A percentile compares a stretch with the other conserved stretches of the same genome.
Conservation (phyloP, 2,888 invertebrate genomes). For the Trichacis sp. region DNA sequence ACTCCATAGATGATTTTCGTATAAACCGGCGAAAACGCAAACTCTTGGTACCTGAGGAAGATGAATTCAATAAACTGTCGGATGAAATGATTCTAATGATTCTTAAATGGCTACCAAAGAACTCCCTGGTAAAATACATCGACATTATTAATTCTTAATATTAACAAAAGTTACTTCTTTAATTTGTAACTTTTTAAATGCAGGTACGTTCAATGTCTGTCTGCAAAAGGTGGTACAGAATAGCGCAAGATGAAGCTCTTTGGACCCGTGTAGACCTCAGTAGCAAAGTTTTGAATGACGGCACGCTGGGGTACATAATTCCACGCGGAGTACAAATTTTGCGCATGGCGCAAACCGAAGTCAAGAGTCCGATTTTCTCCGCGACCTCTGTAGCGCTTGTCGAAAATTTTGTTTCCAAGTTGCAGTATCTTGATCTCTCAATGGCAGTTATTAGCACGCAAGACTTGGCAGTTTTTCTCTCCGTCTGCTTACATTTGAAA, state of each 20-base stretch:
- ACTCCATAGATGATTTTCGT: conserved; percentile 29
- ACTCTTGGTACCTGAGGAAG: conserved; percentile 69
- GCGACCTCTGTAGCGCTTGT: conserved; percentile 59
- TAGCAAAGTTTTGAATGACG: conserved; percentile 76
- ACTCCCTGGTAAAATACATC: conserved; percentile 80
- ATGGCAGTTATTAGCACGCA: conserved; percentile 77
- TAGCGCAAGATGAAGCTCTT: conserved; percentile 85
- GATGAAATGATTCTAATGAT: conserved; percentile 89
- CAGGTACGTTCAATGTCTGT: conserved; percentile 71
- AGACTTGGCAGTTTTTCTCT: conserved; percentile 74
- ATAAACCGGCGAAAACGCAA: conserved; percentile 62
- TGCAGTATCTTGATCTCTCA: conserved; percentile 90
- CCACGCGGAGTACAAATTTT: conserved; percentile 82
- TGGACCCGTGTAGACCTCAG: conserved; percentile 89
- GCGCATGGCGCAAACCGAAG: conserved; percentile 84
- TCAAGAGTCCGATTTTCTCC: conserved; percentile 73
- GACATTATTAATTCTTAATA: too few species aligned
- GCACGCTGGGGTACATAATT: conserved; percentile 81
- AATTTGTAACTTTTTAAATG: conserved; percentile 31
- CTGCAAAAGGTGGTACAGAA: conserved; percentile 79
- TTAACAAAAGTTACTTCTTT: conserved; percentile 54
- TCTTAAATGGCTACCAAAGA: conserved; percentile 86
- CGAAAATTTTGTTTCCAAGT: conserved; percentile 70
- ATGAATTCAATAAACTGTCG: conserved; percentile 81
- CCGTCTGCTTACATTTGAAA: conserved; percentile 77